phyloP scores from a whole-genome alignment of 2,888 invertebrate species.

The Xylota segnis region DNA sequence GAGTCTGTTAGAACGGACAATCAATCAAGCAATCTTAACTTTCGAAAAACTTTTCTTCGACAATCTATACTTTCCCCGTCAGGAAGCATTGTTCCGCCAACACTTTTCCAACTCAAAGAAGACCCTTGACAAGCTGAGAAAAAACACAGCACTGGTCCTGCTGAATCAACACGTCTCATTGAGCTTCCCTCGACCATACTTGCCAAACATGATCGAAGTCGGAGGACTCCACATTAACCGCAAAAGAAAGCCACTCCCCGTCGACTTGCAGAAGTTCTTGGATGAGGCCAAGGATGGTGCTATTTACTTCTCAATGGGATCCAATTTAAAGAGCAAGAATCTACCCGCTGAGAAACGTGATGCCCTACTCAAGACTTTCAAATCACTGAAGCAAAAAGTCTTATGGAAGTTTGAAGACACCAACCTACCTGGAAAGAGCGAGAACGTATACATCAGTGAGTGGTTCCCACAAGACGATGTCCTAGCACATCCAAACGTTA shows the following conservation, averaged over 20 bases:
- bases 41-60: slow-evolving; percentile 79
- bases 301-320: slow-evolving; percentile 85
- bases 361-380: slow-evolving; percentile 79
- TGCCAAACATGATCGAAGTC: slow-evolving; percentile 84
- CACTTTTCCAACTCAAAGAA: slow-evolving; percentile 81
- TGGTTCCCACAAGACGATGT: slow-evolving; percentile 85
- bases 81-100: slow-evolving; percentile 79
- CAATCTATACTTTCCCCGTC: slow-evolving; percentile 80
- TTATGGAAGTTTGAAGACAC: slow-evolving; percentile 84
- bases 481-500: slow-evolving; percentile 85
- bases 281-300: slow-evolving; percentile 84
- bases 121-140: slow-evolving; percentile 79
- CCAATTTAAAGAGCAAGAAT: slow-evolving; percentile 81
- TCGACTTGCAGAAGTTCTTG: slow-evolving; percentile 83
- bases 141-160: slow-evolving; percentile 81
- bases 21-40: slow-evolving; percentile 80
- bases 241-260: slow-evolving; percentile 80
- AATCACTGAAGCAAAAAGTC: slow-evolving; percentile 82
- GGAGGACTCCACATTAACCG: slow-evolving; percentile 84
- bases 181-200: slow-evolving; percentile 82
- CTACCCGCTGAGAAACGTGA: slow-evolving; percentile 80
- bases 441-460: slow-evolving; percentile 82
- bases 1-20: slow-evolving; percentile 82
- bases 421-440: slow-evolving; percentile 80
- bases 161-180: slow-evolving; percentile 83